Evolutionary conservation across 2,888 invertebrate genomes (phyloP), one percentile per base, ranked within the genome.

Genomic region (Alcis repandata): DNA sequence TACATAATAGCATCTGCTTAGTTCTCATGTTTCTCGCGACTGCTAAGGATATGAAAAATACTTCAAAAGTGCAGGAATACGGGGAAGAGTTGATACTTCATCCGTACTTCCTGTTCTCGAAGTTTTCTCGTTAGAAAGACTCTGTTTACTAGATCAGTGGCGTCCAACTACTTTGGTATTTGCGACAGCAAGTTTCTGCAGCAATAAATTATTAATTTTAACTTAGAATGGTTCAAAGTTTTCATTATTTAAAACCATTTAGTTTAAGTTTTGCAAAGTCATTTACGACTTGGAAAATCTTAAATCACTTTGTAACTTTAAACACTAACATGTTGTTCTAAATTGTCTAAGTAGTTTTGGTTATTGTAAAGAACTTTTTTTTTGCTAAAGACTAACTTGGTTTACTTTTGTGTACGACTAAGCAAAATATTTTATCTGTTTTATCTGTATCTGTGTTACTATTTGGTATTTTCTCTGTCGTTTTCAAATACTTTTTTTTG

Each of bases 61-160:
- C 9, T 15, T 32, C 9, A 49, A 32, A 27, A 27, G 27, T 15
- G n/a, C 6, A 17, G 33, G 15, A 15, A 22, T 0, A n/a, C 13
- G 11, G 19, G 43, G 43, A 63, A 52, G 62, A 66, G 61, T 63
- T 62, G 74, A 72, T 73, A 64, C 72, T 75, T 58, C 60, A 64
- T 56, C 59, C 59, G 38, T 54, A 49, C 57, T 57, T 69, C 68
- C 69, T 72, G 79, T 76, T 68, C 80, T 72, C 57, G 58, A 86
- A 85, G 80, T 87, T 86, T 86, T 86, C 86, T 87, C 83, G 83
- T 87, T 86, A 87, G 77, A 65, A 73, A 66, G 57, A 77, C 74
- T 73, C 66, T 79, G 74, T 77, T 82, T 77, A 77, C 78, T 63
- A 71, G 71, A 73, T 75, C 73, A 79, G 70, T 58, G 67, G 68